Base-by-base conservation (phyloP, 2,797 vertebrate species). In the Carduelis carduelis region DNA sequence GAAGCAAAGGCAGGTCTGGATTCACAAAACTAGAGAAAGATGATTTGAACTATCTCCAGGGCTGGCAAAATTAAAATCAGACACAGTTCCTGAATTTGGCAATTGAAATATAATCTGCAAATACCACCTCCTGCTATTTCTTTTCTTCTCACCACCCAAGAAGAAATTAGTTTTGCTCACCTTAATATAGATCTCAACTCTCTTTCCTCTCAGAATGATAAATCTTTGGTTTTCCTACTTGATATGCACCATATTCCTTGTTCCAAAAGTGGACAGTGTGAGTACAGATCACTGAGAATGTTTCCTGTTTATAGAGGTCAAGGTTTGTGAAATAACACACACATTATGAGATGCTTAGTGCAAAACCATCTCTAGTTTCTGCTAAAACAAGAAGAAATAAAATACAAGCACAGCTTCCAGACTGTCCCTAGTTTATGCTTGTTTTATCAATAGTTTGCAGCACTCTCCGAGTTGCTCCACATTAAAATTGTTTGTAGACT, bases 41-140 rank as follows among this genome's bases (percentile, higher is more conserved):
- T 68, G 34, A 91, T 49, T 83, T 94, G 76, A 27, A 70, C 4
- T 75, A 57, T 41, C 79, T 93, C 72, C 46, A 91, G 57, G 79
- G 53, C 32, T 80, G 18, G 16, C 39, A 79, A 94, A 94, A 89
- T 87, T 61, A 81, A 87, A 95, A 91, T 64, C 76, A 68, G 76
- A 87, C 66, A 77, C 27, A 68, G 41, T 66, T 56, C 30, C 60
- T 74, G 56, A 93, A 63, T 32, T 43, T 60, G n/a, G 32, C 46
- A 80, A 56, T 78, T 93, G 91, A 68, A 87, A 85, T 53, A 66
- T 8, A 44, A 83, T 34, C 82, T 57, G 37, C 24, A 83, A 93
- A 87, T 80, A 78, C 16, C 27, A 88, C 20, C 11, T 75, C 12
- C 68, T 77, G 32, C 8, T 61, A 57, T 17, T 76, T 74, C 76